Conservation (phyloP, 2,888 invertebrate species). For the Theodoxus fluviatilis region DNA sequence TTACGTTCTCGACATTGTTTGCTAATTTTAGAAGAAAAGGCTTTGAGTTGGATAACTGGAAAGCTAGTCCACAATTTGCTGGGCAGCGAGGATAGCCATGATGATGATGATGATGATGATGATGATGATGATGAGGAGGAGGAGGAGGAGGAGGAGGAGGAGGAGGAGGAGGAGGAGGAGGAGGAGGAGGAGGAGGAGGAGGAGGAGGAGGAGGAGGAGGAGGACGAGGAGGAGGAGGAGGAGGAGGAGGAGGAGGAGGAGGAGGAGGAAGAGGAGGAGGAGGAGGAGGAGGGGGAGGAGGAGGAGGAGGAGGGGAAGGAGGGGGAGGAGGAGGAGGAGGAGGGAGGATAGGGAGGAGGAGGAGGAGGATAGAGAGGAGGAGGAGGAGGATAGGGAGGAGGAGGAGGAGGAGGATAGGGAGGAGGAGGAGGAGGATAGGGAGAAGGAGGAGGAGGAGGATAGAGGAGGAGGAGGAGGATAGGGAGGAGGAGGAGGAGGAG, state of each 20-base stretch:
- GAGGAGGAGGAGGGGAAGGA: background rate
- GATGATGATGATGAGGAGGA: background rate
- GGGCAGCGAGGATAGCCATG: too few relatives aligned
- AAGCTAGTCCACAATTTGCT: too few relatives aligned
- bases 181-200: background rate
- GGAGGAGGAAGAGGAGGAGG: constrained; percentile 21
- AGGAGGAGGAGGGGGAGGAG: background rate
- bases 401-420: constrained; percentile 13
- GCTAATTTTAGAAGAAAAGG: too few relatives aligned
- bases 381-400: constrained; percentile 17
- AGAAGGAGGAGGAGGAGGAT: background rate
- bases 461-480: background rate
- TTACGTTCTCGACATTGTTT: too few relatives aligned
- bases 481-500: background rate
- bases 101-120: background rate
- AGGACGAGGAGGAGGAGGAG: background rate
- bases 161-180: background rate
- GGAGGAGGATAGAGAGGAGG: constrained; percentile 9
- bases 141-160: background rate
- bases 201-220: background rate
- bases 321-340: constrained; percentile 33
- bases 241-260: constrained; percentile 3
- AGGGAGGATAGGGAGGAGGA: constrained; percentile 27
- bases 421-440: background rate
- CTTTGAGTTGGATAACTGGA: too few relatives aligned